These are phyloP conservation scores for Tetheella fluctuosa DNA, from an alignment of 2,888 invertebrate species.

Conservation along the genomic window DNA sequence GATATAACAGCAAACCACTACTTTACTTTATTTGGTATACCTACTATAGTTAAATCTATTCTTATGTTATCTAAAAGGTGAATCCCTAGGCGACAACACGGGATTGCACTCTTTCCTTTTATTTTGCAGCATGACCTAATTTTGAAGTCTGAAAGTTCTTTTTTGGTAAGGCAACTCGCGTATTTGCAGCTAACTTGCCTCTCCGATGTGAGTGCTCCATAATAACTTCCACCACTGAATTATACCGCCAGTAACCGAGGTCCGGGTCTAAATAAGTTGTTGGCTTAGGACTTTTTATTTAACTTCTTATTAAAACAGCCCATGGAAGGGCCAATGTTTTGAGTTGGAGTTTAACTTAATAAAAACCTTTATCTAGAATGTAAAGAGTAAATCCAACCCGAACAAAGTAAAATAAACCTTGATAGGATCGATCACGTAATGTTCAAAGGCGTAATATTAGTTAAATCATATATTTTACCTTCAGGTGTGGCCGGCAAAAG, in stretches of 20 bases:
- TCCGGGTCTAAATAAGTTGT: slow-evolving; percentile 43
- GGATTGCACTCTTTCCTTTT: slow-evolving; percentile 3
- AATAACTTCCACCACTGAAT: slow-evolving; percentile 29
- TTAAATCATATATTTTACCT: not conserved
- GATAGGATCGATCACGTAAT: not conserved
- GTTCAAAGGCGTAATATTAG: not conserved
- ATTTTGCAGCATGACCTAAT: slow-evolving; percentile 1
- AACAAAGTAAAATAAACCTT: slow-evolving; percentile 2
- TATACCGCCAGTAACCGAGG: slow-evolving; percentile 29
- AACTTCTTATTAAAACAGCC: slow-evolving; percentile 43
- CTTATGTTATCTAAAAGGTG: not conserved
- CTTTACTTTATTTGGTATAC: not conserved
- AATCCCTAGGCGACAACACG: not conserved
- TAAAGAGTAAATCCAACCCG: slow-evolving; percentile 1
- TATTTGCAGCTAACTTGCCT: slow-evolving; percentile 17
- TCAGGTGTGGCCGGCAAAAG: not conserved
- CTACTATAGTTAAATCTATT: not conserved
- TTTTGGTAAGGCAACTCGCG: slow-evolving; percentile 2
- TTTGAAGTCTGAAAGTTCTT: slow-evolving; percentile 21
- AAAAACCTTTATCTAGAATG: slow-evolving; percentile 23
- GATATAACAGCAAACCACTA: not conserved
- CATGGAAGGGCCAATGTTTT: slow-evolving; percentile 32
- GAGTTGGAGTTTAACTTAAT: slow-evolving; percentile 19
- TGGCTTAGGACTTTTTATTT: slow-evolving; percentile 45
- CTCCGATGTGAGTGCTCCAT: slow-evolving; percentile 33